Base-by-base conservation (phyloP, 2,113 vertebrate species). In the Cichladusa arquata region DNA sequence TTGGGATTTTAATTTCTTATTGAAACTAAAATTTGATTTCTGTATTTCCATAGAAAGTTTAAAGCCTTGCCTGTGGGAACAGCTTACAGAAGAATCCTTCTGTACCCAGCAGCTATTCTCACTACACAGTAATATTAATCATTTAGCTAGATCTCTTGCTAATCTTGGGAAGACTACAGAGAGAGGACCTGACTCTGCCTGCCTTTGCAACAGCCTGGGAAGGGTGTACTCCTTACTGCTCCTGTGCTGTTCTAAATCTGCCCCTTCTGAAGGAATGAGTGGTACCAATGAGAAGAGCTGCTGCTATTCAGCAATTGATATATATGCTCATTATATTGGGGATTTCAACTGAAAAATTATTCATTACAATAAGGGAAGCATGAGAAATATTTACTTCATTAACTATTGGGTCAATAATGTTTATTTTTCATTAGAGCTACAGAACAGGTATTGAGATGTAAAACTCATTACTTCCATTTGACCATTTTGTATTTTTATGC, bases 201-300 rank as follows among this genome's bases (percentile, higher is more conserved):
- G 60, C 47, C 25, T n/a, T 79, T 79, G n/a, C 38, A 78, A 14
- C 66, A 79, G 29, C 33, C 44, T 69, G 40, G 77, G 53, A 58
- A 76, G 8, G 11, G 3, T 31, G 14, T 10, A 58, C 22, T 50
- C 24, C 34, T 42, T 44, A 11, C 7, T 71, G 60, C 40, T 77
- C 58, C 51, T 64, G 24, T 0, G 1, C 61, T 54, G 36, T 26
- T 78, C 36, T 11, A 50, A 26, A 47, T 14, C 33, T 89, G 51
- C 38, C 34, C 57, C 44, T 78, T 71, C 14, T 24, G 31, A 42
- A 87, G 29, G 28, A 50, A 25, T 36, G 33, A 54, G 36, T 22
- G 10, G 4, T 45, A 38, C 9, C 0, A 0, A 58, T 26, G 34
- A 76, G 42, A 81, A 56, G 44, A 81, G 8, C 5, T 50, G 56